A percentile compares a stretch with the other conserved stretches of the same genome.
phyloP scores from a whole-genome alignment of 2,113 vertebrate genomes.

The Sorex araneus region DNA sequence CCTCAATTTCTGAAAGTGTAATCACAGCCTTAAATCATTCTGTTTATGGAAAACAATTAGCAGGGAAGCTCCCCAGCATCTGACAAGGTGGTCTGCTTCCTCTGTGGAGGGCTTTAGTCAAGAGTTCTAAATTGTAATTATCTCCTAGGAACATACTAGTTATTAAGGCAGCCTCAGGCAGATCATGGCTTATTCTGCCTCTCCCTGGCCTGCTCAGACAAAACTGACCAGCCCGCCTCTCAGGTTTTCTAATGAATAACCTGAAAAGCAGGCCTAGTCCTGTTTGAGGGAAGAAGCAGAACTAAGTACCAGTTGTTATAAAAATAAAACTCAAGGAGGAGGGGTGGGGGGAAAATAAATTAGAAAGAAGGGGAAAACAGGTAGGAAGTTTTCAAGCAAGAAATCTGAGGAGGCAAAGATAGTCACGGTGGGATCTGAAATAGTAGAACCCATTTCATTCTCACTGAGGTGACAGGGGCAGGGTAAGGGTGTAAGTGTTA shows the following conservation, averaged over 20 bases:
- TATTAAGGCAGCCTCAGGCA: background rate
- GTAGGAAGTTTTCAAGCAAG: background rate
- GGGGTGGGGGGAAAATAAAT: background rate
- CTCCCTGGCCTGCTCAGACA: background rate
- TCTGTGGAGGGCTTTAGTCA: background rate
- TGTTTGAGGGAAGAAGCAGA: slow-evolving; percentile 5
- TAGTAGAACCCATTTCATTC: background rate
- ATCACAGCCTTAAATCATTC: slow-evolving; percentile 46
- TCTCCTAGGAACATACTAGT: background rate
- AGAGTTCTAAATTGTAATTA: background rate
- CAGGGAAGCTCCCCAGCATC: background rate
- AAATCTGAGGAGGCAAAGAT: background rate
- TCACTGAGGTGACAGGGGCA: background rate
- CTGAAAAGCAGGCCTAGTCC: background rate
- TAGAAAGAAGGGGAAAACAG: background rate
- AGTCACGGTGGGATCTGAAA: background rate
- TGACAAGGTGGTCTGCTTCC: background rate
- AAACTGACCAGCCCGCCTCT: background rate
- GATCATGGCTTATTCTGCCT: background rate
- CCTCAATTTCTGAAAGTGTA: slow-evolving; percentile 46
- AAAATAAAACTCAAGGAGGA: slow-evolving; percentile 35
- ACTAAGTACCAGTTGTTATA: background rate
- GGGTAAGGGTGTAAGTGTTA: background rate
- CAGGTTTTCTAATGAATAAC: background rate
- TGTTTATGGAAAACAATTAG: background rate